Conservation (phyloP, 2,113 vertebrate species). For the Pelvicachromis taeniatus region DNA sequence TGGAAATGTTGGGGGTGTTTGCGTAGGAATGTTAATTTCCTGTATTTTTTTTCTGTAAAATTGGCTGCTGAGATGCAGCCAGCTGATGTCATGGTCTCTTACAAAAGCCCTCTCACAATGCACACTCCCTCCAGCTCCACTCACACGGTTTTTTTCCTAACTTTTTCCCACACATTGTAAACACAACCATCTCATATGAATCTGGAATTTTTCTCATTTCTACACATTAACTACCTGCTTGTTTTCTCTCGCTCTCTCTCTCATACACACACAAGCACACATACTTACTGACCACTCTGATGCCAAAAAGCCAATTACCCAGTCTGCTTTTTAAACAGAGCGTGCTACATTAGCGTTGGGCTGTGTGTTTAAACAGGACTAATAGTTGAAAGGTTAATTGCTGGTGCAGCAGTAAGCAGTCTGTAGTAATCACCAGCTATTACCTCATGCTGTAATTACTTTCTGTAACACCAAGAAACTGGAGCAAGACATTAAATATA, state of each 20-base stretch:
- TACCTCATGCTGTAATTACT: conserved; percentile 73
- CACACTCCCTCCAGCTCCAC: background rate
- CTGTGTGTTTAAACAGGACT: conserved; percentile 84
- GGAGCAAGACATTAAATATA: background rate
- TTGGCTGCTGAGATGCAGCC: conserved; percentile 16
- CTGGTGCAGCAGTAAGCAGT: conserved; percentile 82
- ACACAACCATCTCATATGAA: conserved; percentile 2
- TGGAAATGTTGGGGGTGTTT: conserved; percentile 15
- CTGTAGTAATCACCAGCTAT: conserved; percentile 83
- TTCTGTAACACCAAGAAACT: background rate
- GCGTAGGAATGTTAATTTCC: conserved; percentile 47
- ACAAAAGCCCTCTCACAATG: background rate
- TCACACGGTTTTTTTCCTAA: background rate
- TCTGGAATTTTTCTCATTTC: background rate
- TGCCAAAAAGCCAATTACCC: conserved; percentile 79
- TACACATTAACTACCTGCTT: background rate
- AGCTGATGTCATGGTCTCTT: conserved; percentile 9
- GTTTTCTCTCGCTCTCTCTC: background rate
- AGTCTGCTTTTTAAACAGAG: conserved; percentile 77
- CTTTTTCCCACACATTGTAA: background rate
- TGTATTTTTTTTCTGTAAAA: background rate
- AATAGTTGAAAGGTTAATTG: conserved; percentile 84
- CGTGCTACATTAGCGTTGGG: conserved; percentile 73
- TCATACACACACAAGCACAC: background rate
- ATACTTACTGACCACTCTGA: conserved; percentile 25